phyloP scores from a whole-genome alignment of 2,797 vertebrate genomes.

The Petrocephalus sullivani region DNA sequence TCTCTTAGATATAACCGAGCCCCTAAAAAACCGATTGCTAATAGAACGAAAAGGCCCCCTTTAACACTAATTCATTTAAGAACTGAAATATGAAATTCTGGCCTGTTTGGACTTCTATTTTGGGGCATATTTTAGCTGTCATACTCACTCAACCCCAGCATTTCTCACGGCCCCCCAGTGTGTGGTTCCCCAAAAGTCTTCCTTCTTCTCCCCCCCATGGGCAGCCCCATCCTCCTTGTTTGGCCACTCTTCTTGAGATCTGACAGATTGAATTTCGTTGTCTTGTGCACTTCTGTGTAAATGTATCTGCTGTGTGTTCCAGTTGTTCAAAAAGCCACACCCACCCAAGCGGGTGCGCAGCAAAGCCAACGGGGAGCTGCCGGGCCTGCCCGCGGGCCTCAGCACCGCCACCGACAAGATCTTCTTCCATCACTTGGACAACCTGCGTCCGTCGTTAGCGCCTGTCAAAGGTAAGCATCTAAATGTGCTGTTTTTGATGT shows the following conservation, averaged over 20 bases:
- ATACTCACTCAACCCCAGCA: background rate
- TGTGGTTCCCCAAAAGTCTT: background rate
- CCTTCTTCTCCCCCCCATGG: background rate
- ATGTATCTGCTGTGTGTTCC: conserved; percentile 29
- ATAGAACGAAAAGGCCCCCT: background rate
- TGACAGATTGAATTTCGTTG: background rate
- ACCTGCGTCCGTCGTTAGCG: conserved; percentile 83
- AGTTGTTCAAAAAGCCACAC: conserved; percentile 98
- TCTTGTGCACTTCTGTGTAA: background rate
- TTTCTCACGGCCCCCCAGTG: background rate
- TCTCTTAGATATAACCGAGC: background rate
- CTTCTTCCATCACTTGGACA: conserved; percentile 97
- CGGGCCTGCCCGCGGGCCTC: conserved; percentile 61
- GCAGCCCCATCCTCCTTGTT: background rate
- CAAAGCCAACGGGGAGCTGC: conserved; percentile 75
- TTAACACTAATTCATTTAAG: background rate
- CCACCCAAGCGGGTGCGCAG: conserved; percentile 89
- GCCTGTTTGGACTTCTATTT: background rate
- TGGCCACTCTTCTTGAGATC: background rate
- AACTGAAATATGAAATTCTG: background rate
- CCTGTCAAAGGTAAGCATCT: conserved; percentile 83
- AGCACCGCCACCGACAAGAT: conserved; percentile 83
- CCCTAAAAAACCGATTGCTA: background rate
- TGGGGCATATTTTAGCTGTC: background rate
- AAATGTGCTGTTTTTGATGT: background rate